These are phyloP conservation scores for Ptilorrhoa leucosticta DNA, from an alignment of 2,113 vertebrate species.

Conservation along the genomic window DNA sequence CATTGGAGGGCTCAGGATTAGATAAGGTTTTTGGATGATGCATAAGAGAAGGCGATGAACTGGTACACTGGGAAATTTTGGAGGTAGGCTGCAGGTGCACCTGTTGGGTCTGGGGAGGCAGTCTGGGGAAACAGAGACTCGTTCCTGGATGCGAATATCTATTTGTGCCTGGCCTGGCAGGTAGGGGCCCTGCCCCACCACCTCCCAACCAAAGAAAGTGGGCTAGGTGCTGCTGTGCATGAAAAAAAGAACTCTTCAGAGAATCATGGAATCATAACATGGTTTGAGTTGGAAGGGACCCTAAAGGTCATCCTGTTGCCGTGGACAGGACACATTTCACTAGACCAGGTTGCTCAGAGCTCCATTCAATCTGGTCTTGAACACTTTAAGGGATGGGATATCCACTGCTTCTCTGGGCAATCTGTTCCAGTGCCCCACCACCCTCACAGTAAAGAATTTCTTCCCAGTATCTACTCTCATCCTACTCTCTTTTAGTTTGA, in stretches of 20 bases:
- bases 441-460: background rate
- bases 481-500: background rate
- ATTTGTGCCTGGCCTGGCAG: background rate
- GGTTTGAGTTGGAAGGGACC: background rate
- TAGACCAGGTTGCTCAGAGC: background rate
- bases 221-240: background rate
- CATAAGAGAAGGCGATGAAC: background rate
- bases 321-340: background rate
- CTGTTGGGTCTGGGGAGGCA: background rate
- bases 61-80: background rate
- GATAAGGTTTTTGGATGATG: background rate
- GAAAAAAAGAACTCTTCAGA: background rate
- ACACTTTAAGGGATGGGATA: background rate
- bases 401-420: background rate
- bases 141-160: background rate
- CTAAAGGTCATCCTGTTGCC: background rate
- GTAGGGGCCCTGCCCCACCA: background rate
- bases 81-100: background rate
- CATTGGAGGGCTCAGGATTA: background rate
- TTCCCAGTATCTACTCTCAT: background rate
- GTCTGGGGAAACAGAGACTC: background rate
- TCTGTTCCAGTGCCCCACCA: background rate
- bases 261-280: background rate
- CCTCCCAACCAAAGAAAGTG: background rate
- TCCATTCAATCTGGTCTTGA: background rate